These are phyloP conservation scores for Arothron firmamentum DNA, from an alignment of 2,113 vertebrate species.

Conservation along the genomic window DNA sequence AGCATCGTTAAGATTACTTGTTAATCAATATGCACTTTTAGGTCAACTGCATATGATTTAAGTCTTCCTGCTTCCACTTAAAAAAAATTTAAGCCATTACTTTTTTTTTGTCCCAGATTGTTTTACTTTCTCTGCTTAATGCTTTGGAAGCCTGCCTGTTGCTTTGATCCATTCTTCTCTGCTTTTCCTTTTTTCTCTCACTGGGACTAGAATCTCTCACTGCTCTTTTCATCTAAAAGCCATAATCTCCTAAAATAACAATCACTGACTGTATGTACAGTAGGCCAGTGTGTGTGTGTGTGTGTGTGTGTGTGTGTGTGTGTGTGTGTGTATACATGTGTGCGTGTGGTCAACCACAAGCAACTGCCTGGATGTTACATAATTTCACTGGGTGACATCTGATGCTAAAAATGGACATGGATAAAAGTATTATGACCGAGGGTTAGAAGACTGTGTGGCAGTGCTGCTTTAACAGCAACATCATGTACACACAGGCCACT, in stretches of 20 bases:
- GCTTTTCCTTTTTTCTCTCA: conserved; percentile 30
- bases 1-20: too few relatives aligned
- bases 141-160: conserved; percentile 21
- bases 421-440: conserved; percentile 74
- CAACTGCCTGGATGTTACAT: conserved; percentile 57
- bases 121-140: conserved; percentile 5
- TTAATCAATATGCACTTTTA: not conserved
- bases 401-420: conserved; percentile 72
- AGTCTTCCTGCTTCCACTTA: not conserved
- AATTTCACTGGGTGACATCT: conserved; percentile 71
- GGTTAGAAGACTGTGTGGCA: conserved; percentile 43
- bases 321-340: conserved; percentile 32
- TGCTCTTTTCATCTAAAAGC: conserved; percentile 45
- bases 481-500: conserved; percentile 19
- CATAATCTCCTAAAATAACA: conserved; percentile 64
- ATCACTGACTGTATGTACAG: conserved; percentile 25
- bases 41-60: too few relatives aligned
- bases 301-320: conserved; percentile 11
- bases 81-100: not conserved
- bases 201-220: conserved; percentile 53
- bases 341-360: conserved; percentile 58
- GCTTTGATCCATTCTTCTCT: conserved; percentile 28
- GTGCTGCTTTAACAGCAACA: not conserved
- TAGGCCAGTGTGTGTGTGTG: conserved; percentile 1
- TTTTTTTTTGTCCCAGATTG: conserved; percentile 3